Evolutionary conservation across 37 sponge, comb jelly and placozoan species (phyloP).

Genomic region (Agelas oroides): DNA sequence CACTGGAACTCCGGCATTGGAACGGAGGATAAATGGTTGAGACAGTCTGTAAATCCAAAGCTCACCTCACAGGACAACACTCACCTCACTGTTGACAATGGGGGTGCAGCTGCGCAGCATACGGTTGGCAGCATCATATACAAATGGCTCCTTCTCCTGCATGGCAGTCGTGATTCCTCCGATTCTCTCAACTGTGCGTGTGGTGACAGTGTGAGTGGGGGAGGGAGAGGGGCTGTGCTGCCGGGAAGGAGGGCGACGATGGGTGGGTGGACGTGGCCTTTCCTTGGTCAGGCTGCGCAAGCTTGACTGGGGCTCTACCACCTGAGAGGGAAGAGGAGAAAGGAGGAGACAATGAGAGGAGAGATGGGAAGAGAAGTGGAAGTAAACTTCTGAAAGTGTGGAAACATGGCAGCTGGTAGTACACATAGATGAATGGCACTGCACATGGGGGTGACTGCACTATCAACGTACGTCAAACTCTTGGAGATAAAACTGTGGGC

Average conservation of each 20-base stretch:
- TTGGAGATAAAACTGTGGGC: not conserved
- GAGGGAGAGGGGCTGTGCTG: slow-evolving; percentile 18
- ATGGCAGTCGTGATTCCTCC: slow-evolving; percentile 20
- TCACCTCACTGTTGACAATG: slow-evolving; percentile 23
- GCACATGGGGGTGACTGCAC: too few species aligned
- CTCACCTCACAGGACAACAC: not conserved
- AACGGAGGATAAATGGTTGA: not conserved
- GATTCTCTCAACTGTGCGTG: slow-evolving; percentile 4
- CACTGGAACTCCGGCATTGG: too few species aligned
- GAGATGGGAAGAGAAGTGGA: too few species aligned
- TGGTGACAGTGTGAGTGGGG: not conserved
- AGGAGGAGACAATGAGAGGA: too few species aligned
- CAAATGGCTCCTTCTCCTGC: not conserved
- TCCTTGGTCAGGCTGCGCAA: slow-evolving; percentile 39
- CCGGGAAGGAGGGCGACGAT: slow-evolving; percentile 38
- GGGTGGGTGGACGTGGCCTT: slow-evolving; percentile 33
- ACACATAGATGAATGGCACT: too few species aligned
- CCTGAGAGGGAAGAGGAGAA: not conserved
- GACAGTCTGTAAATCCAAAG: not conserved
- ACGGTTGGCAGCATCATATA: not conserved
- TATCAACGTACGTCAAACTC: not conserved
- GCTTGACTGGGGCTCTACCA: not conserved
- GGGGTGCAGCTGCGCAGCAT: slow-evolving; percentile 26
- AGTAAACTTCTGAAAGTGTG: too few species aligned
- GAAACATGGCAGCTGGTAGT: too few species aligned